A percentile compares a stretch with the other conserved stretches of the same genome.
These are phyloP conservation scores for Myathropa florea DNA, from an alignment of 2,888 invertebrate species.

Conservation along the genomic window DNA sequence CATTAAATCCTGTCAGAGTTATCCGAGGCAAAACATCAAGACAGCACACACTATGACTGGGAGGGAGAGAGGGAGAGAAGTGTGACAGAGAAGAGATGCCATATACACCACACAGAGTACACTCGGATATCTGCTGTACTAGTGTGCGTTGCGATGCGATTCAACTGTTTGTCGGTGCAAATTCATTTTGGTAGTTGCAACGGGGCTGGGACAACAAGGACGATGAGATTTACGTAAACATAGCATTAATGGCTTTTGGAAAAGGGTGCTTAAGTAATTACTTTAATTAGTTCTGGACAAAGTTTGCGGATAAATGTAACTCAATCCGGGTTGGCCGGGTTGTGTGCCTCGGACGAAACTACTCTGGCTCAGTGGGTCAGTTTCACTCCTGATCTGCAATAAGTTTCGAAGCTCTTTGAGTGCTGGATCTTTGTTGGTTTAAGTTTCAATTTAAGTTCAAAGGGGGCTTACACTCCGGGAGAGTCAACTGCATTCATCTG, in stretches of 20 bases:
- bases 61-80: background rate
- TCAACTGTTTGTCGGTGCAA: constrained; percentile 9
- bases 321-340: constrained; percentile 46
- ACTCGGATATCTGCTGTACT: background rate
- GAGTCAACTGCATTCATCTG: background rate
- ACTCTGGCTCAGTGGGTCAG: background rate
- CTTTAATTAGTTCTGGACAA: constrained; percentile 72
- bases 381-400: background rate
- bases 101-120: background rate
- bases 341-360: background rate
- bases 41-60: background rate
- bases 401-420: background rate
- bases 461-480: background rate
- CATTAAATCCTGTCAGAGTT: constrained; percentile 44
- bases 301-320: constrained; percentile 62
- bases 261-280: constrained; percentile 72
- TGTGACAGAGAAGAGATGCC: background rate
- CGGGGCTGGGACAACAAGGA: background rate
- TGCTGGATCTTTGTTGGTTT: background rate
- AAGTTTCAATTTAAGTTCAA: background rate
- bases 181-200: constrained; percentile 1
- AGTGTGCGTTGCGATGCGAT: background rate
- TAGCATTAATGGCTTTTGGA: constrained; percentile 50
- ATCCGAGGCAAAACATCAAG: background rate
- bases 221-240: constrained; percentile 45